phyloP scores from a whole-genome alignment of 1,140 invertebrate species.

The Lasaia peninsularis region DNA sequence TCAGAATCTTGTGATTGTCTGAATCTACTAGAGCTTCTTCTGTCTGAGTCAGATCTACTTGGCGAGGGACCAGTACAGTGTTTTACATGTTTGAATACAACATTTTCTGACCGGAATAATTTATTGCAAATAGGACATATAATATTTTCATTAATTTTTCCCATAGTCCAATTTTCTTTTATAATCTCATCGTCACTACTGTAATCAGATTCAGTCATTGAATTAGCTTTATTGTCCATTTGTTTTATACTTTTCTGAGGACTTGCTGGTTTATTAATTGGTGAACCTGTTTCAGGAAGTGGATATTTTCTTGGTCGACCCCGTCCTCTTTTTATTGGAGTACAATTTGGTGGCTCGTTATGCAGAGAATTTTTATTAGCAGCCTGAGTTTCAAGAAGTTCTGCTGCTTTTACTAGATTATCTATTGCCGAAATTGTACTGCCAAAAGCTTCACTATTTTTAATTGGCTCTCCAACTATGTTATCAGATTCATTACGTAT shows the following conservation, averaged over 20 bases:
- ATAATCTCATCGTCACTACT: conserved; percentile 52
- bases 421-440: conserved; percentile 58
- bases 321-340: conserved; percentile 59
- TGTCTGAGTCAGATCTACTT: conserved; percentile 61
- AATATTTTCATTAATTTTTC: conserved; percentile 71
- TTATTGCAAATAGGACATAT: conserved; percentile 74
- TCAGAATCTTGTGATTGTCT: conserved; percentile 51
- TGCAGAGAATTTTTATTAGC: conserved; percentile 38
- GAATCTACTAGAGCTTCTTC: conserved; percentile 42
- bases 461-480: conserved; percentile 25
- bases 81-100: conserved; percentile 75
- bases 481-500: conserved; percentile 12
- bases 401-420: conserved; percentile 66
- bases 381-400: conserved; percentile 59
- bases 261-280: conserved; percentile 37
- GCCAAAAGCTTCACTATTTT: conserved; percentile 33
- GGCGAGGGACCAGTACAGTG: conserved; percentile 71
- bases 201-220: conserved; percentile 42
- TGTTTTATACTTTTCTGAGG: conserved; percentile 58
- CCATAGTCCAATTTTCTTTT: conserved; percentile 71
- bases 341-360: conserved; percentile 29
- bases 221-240: conserved; percentile 44
- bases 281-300: conserved; percentile 36
- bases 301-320: conserved; percentile 68
- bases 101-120: conserved; percentile 70